A percentile compares a stretch with the other conserved stretches of the same genome.
Conservation (phyloP, 2,113 vertebrate genomes). For the Paedocypris sp. region DNA sequence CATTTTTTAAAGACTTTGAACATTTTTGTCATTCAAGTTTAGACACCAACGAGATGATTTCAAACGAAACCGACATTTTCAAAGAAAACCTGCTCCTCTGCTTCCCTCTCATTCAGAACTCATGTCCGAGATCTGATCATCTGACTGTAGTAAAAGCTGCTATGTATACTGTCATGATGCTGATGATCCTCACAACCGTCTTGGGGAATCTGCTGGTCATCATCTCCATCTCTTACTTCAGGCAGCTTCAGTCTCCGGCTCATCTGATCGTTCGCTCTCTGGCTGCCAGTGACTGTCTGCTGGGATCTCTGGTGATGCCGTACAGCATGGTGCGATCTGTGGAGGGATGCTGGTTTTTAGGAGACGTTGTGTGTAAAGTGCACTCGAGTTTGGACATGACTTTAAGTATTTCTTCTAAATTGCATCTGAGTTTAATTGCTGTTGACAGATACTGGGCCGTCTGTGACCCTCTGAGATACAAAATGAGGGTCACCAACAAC, state of each 20-base stretch:
- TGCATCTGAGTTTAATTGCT: conserved; percentile 29
- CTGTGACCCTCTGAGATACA: conserved; percentile 33
- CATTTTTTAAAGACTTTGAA: too few species aligned
- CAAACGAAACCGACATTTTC: neutral
- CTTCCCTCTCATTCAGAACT: conserved; percentile 2
- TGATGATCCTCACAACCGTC: conserved; percentile 46
- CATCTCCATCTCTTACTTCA: conserved; percentile 43
- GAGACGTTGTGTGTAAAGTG: conserved; percentile 15
- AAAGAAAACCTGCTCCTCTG: neutral
- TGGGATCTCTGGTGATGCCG: conserved; percentile 49
- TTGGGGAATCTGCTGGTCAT: conserved; percentile 40
- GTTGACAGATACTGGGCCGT: conserved; percentile 38
- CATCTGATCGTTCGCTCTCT: conserved; percentile 38
- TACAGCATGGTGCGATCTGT: conserved; percentile 27
- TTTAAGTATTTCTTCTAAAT: conserved; percentile 43
- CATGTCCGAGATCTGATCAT: neutral
- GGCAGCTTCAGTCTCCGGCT: conserved; percentile 41
- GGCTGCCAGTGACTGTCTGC: conserved; percentile 36
- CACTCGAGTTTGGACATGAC: conserved; percentile 51
- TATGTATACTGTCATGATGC: conserved; percentile 37
- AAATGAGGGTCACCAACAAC: conserved; percentile 17
- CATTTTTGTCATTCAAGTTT: neutral
- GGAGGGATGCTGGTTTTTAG: conserved; percentile 39
- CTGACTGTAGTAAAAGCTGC: neutral
- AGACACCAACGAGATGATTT: neutral